These are phyloP conservation scores for Triplophysa yarkandensis DNA, from an alignment of 2,797 vertebrate species.

Conservation along the genomic window DNA sequence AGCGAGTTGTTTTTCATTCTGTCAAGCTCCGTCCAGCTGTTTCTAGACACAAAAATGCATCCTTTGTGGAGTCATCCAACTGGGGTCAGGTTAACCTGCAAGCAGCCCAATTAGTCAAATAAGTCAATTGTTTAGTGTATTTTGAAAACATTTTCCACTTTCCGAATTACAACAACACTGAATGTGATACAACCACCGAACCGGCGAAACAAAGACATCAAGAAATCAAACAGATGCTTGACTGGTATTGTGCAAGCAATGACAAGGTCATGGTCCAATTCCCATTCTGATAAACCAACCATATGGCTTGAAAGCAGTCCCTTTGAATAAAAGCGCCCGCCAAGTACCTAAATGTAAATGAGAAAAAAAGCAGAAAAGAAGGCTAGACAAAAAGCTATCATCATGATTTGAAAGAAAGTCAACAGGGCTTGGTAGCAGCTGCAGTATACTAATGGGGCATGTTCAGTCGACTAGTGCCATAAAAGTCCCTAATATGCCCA, in stretches of 20 bases:
- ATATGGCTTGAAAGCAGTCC: background rate
- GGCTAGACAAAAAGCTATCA: constrained; percentile 24
- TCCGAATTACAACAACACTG: no score
- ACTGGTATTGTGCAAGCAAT: no score
- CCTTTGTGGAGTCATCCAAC: background rate
- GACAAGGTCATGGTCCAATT: no score
- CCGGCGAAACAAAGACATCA: no score
- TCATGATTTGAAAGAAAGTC: constrained; percentile 36
- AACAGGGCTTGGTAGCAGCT: constrained; percentile 42
- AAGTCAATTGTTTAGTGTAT: background rate
- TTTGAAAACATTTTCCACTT: background rate
- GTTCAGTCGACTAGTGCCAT: constrained; percentile 40
- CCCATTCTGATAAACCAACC: no score
- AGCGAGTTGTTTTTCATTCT: background rate
- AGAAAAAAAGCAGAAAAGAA: background rate
- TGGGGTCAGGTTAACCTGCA: background rate
- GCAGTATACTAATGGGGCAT: constrained; percentile 36
- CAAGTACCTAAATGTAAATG: background rate
- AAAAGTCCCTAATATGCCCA: constrained; percentile 47
- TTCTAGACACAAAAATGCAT: background rate
- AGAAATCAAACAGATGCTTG: no score
- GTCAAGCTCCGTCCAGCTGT: background rate
- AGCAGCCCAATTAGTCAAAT: background rate
- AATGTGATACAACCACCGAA: no score
- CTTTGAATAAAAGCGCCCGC: background rate